phyloP scores from a whole-genome alignment of 2,113 vertebrate genomes.

The Sigmodon hispidus region DNA sequence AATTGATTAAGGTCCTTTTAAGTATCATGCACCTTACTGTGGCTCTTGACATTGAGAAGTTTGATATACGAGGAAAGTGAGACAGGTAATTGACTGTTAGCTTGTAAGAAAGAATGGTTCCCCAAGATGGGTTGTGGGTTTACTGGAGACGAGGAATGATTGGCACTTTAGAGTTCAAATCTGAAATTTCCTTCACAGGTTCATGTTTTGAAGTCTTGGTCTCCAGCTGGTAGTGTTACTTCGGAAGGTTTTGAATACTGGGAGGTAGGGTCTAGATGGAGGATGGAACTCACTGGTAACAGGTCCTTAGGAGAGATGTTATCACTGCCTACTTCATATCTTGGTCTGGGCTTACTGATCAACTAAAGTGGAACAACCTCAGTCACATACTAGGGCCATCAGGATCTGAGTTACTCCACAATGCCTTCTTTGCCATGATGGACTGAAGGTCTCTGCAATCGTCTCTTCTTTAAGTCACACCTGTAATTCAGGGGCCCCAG shows the following conservation, averaged over 20 bases:
- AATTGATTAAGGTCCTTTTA: background rate
- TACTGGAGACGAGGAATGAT: background rate
- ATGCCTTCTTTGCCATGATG: background rate
- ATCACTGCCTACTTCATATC: too few species aligned
- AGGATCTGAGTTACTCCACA: background rate
- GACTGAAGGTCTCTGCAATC: background rate
- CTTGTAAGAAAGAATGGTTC: fast-evolving
- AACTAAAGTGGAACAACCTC: background rate
- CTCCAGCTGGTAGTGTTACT: background rate
- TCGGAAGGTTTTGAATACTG: background rate
- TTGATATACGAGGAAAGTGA: background rate
- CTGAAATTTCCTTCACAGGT: background rate
- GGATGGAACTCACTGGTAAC: background rate
- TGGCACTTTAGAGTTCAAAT: background rate
- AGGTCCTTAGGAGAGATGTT: background rate
- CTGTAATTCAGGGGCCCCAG: background rate
- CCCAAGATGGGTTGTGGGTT: too few species aligned
- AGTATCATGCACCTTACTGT: background rate
- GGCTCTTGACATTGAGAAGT: background rate
- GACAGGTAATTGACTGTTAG: background rate
- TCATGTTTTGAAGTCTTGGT: background rate
- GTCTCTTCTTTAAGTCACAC: background rate
- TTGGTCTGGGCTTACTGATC: background rate
- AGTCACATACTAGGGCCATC: background rate
- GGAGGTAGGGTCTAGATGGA: background rate